Evolutionary conservation across 2,888 invertebrate species (phyloP), one percentile per base, ranked within the genome.

Genomic region (Drosophila borborema): DNA sequence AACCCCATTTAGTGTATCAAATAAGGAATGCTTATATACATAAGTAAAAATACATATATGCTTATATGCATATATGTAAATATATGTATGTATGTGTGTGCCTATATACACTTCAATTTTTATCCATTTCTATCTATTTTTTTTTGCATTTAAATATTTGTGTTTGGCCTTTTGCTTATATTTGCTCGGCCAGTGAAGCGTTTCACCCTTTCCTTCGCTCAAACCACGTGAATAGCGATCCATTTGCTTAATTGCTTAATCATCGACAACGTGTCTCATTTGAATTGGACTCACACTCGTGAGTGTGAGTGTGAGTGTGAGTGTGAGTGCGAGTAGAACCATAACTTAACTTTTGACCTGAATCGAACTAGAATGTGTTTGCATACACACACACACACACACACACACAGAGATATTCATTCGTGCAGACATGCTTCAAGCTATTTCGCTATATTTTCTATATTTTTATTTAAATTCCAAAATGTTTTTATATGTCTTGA

Each of bases 201-300:
- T 14, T 48, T 23, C 45, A 0, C 46, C n/a, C 18, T 6, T 14
- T 16, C 14, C 10, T n/a, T 16, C 16, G 31, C 6, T 18, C n/a
- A 36, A 36, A 34, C 45, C 43, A 55, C 53, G 58, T 69, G 56
- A 12, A 40, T 5, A n/a, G 40, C 61, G 20, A 23, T 20, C 64
- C 77, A 79, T 66, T 80, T 74, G 63, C 67, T 62, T 79, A 77
- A 79, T 79, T 79, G 60, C 55, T 79, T 68, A 65, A 62, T 43
- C 58, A 48, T 48, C 46, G 45, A 51, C 38, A 46, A 63, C 63
- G 56, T 56, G 49, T 67, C 31, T 14, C 43, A 48, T 38, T 63
- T 20, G 61, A 28, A 49, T 59, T 46, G 18, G 46, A 51, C 9
- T 68, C 20, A 9, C 23, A 23, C 23, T 23, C 23, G 23, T 23